Evolutionary conservation across 2,888 invertebrate species (phyloP).

Genomic region (Caenorhabditis afra): DNA sequence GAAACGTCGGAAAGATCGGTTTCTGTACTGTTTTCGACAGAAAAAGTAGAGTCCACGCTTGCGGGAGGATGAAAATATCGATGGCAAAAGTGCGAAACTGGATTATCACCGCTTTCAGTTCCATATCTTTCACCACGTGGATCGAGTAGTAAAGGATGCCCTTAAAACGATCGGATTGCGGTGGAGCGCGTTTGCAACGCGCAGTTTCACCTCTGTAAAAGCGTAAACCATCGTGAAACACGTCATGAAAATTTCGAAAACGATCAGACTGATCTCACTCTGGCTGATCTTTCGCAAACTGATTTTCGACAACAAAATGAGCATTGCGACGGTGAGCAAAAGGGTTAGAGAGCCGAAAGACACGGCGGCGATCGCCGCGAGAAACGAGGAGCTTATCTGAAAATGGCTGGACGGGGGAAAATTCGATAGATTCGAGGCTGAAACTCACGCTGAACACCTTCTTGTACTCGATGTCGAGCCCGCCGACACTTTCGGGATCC

Average conservation of each 20-base stretch:
- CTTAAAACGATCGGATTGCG: constrained; percentile 18
- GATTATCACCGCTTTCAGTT: constrained; percentile 53
- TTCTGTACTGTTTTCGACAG: constrained; percentile 53
- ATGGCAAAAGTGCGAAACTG: constrained; percentile 58
- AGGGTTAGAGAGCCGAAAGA: constrained; percentile 52
- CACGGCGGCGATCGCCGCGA: constrained; percentile 51
- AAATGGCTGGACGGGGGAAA: neutral
- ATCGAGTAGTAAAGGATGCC: constrained; percentile 54
- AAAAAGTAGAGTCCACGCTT: constrained; percentile 60
- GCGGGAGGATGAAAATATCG: constrained; percentile 59
- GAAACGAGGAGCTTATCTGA: constrained; percentile 55
- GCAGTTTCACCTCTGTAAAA: constrained; percentile 55
- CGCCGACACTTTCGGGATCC: constrained; percentile 42
- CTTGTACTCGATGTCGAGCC: constrained; percentile 57
- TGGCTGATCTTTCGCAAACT: constrained; percentile 39
- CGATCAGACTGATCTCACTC: constrained; percentile 44
- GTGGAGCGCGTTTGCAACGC: neutral
- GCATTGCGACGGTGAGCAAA: constrained; percentile 43
- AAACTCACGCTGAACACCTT: constrained; percentile 35
- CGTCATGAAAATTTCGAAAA: constrained; percentile 62
- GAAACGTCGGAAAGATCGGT: no score
- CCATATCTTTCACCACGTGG: constrained; percentile 47
- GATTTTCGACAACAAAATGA: constrained; percentile 36
- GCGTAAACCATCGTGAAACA: constrained; percentile 59
- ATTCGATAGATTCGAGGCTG: neutral